Evolutionary conservation across 1,140 invertebrate genomes (phyloP), one percentile per base, ranked within the genome.

Genomic region (Drosophila simulans): DNA sequence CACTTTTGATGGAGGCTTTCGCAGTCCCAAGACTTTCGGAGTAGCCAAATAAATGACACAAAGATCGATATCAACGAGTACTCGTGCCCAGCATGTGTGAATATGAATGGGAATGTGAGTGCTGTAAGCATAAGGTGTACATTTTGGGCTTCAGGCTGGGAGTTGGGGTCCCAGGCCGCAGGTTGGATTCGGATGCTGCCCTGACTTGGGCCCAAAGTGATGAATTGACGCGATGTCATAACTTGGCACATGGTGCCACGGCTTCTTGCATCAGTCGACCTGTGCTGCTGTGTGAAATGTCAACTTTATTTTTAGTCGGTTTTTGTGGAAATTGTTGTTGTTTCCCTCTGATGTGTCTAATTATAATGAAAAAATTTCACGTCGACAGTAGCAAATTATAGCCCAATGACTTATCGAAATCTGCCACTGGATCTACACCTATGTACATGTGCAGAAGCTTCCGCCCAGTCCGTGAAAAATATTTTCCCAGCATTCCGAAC

Each of bases 391-490:
- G 70, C 83, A 86, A 86, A 86, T 86, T 86, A 88, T 88, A 86
- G 82, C 79, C 79, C 75, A 86, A 86, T 86, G 82, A 86, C 82
- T 86, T 86, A 88, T 88, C 82, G 82, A 86, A 86, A 86, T 88
- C 79, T 88, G 82, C 83, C 78, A 82, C 74, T 66, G 78, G 77
- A 80, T 85, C 80, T 78, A 42, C 72, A 49, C 53, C 22, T 35
- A 62, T 69, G 75, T 62, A 81, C 34, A 68, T 81, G 72, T 46
- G 79, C 80, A 71, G 56, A 83, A 75, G 83, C 82, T 86, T 86
- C 79, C 82, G 82, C 54, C n/a, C 59, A 81, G 78, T 82, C 79
- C 82, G 79, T 86, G 83, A 88, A 86, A 85, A 88, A 56, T 34
- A 56, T 68, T 66, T 71, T 71, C 68, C 68, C 68, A 71, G 51